Percentiles rank a stretch among this genome's conserved stretches.
Conservation (phyloP, 1,140 invertebrate genomes). For the Drosophila eugracilis region DNA sequence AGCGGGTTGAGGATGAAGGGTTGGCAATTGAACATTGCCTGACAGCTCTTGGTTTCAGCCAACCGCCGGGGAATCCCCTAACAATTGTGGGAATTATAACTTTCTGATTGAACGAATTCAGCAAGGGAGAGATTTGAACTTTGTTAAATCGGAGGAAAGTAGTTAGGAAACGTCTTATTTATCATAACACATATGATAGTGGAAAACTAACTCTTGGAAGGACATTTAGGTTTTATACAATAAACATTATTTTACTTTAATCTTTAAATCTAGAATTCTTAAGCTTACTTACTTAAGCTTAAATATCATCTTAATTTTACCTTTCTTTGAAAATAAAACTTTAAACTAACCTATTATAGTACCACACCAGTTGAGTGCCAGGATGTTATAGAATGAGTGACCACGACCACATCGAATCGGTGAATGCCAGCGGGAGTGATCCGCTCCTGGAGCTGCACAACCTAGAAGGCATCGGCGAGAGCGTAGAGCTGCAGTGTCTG, state of each 20-base stretch:
- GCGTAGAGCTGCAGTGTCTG: conserved; percentile 78
- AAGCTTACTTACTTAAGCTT: too few species aligned
- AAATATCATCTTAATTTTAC: too few species aligned
- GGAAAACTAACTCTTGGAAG: too few species aligned
- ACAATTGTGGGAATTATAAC: conserved; percentile 44
- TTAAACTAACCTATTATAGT: background rate
- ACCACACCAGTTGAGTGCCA: background rate
- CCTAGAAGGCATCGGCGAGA: conserved; percentile 70
- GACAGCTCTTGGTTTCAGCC: conserved; percentile 8
- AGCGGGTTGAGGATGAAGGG: conserved; percentile 7
- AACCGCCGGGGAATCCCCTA: conserved; percentile 29
- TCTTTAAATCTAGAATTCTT: too few species aligned
- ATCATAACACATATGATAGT: too few species aligned
- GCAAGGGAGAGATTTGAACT: background rate
- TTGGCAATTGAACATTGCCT: conserved; percentile 42
- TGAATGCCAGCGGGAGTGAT: conserved; percentile 53
- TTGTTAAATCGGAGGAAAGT: background rate
- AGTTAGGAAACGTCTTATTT: background rate
- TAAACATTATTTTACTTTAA: too few species aligned
- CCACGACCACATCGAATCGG: conserved; percentile 21
- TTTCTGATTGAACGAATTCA: conserved; percentile 10
- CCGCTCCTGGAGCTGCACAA: conserved; percentile 42
- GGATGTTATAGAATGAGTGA: conserved; percentile 33
- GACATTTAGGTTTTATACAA: too few species aligned
- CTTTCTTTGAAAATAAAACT: too few species aligned